Percentiles rank a stretch among this genome's conserved stretches.
phyloP scores from a whole-genome alignment of 2,113 vertebrate species.

The Cinclus cinclus region DNA sequence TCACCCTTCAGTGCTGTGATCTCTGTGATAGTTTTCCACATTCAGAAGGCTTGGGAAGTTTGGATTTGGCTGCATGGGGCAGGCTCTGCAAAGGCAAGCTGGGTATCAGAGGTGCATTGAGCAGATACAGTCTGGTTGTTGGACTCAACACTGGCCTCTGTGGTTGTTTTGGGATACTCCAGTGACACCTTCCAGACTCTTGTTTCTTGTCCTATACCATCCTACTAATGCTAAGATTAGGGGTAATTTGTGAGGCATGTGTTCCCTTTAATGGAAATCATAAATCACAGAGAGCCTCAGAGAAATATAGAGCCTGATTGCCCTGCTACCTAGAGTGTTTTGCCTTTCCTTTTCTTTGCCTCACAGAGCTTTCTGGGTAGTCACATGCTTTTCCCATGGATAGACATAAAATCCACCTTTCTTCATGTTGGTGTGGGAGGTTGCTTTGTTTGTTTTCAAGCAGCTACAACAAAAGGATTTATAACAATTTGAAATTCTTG shows the following conservation, averaged over 20 bases:
- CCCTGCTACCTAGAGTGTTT: neutral
- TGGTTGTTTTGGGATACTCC: neutral
- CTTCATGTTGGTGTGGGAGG: neutral
- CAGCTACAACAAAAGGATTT: neutral
- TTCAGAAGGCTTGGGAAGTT: neutral
- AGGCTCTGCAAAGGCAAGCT: neutral
- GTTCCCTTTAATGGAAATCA: neutral
- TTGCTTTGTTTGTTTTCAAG: neutral
- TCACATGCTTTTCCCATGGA: neutral
- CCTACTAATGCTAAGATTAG: neutral
- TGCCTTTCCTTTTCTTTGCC: neutral
- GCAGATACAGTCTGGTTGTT: neutral
- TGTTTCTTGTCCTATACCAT: neutral
- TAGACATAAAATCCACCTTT: neutral
- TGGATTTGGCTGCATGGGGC: neutral
- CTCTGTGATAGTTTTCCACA: neutral
- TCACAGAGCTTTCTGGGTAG: neutral
- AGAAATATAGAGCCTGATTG: neutral
- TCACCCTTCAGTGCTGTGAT: accelerated
- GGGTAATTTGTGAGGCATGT: neutral
- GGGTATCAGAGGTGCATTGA: neutral
- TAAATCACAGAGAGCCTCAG: neutral
- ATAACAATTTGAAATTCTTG: neutral
- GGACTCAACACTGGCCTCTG: neutral
- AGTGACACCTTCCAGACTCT: neutral